Conservation (phyloP, 2,113 vertebrate species). For the Lycaon pictus region DNA sequence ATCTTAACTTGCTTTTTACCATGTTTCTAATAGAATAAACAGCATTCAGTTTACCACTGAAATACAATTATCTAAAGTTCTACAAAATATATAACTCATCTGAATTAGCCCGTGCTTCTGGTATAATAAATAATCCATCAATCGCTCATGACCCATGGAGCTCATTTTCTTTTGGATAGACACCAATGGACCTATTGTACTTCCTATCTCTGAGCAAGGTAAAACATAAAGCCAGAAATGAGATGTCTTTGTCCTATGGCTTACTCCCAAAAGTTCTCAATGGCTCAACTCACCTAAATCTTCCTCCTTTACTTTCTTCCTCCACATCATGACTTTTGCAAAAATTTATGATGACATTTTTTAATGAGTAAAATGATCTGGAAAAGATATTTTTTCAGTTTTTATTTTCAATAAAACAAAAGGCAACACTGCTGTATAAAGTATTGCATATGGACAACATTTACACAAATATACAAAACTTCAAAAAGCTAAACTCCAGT, state of each 20-base stretch:
- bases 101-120: constrained; percentile 15
- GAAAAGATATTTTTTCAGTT: constrained; percentile 57
- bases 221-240: constrained; percentile 35
- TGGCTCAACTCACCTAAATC: constrained; percentile 20
- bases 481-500: constrained; percentile 79
- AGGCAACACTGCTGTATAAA: constrained; percentile 52
- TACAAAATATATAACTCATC: not conserved
- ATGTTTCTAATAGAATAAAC: constrained; percentile 48
- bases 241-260: not conserved
- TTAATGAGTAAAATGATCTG: constrained; percentile 61
- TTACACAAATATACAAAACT: constrained; percentile 76
- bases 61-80: constrained; percentile 27
- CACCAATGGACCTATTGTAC: not conserved
- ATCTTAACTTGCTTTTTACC: constrained; percentile 50
- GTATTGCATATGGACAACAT: constrained; percentile 67
- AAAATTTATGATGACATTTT: constrained; percentile 45
- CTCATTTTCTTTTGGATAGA: not conserved
- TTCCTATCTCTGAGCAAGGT: not conserved
- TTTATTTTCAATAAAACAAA: constrained; percentile 76
- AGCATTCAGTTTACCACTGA: not conserved
- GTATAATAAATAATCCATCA: not conserved
- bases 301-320: constrained; percentile 47
- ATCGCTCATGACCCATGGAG: not conserved
- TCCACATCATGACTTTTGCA: not conserved
- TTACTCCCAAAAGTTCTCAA: not conserved